Evolutionary conservation across 2,888 invertebrate species (phyloP).

Genomic region (Chloroclystis v-ata): DNA sequence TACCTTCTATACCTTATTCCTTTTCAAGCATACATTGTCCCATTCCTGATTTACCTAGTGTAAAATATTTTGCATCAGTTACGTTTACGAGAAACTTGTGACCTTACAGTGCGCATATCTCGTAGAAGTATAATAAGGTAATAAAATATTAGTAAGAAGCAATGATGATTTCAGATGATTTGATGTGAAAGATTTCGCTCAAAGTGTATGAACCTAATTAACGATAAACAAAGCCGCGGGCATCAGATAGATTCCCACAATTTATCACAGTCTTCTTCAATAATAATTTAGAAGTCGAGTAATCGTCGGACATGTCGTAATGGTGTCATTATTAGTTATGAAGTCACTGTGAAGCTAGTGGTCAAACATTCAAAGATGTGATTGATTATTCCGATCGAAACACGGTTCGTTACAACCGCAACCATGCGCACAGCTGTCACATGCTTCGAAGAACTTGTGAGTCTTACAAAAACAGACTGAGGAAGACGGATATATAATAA

Average conservation of each 20-base stretch:
- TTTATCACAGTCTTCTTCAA: conserved; percentile 11
- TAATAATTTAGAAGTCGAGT: conserved; percentile 8
- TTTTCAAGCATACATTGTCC: not conserved
- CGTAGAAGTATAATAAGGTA: no score
- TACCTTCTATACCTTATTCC: not conserved
- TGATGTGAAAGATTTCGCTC: no score
- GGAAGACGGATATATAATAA: conserved; percentile 46
- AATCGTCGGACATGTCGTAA: conserved; percentile 15
- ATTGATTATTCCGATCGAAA: conserved; percentile 73
- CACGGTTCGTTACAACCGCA: conserved; percentile 73
- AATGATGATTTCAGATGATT: no score
- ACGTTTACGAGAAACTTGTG: no score
- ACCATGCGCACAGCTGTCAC: conserved; percentile 75
- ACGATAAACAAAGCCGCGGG: no score
- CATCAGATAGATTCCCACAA: no score
- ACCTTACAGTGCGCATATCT: no score
- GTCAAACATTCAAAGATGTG: conserved; percentile 71
- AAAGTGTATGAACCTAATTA: no score
- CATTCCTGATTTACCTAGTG: no score
- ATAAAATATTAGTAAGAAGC: no score
- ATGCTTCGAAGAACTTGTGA: conserved; percentile 70
- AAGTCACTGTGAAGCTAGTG: conserved; percentile 48
- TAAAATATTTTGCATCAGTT: no score
- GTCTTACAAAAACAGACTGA: conserved; percentile 70
- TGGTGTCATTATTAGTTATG: conserved; percentile 34